phyloP scores from a whole-genome alignment of 2,113 vertebrate species.

The Trogon melanurus region DNA sequence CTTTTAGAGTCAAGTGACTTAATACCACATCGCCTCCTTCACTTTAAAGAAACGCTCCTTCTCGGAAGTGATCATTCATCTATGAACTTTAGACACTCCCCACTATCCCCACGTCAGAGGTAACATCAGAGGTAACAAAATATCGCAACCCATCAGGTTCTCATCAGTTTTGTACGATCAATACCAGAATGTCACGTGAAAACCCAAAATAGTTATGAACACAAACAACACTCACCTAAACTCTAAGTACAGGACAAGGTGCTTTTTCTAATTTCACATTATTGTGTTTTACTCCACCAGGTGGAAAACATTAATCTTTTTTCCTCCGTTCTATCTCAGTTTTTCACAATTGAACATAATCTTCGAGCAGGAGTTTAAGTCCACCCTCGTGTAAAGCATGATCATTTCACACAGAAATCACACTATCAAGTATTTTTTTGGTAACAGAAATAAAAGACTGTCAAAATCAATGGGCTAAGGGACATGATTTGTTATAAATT shows the following conservation, averaged over 20 bases:
- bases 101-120: conserved; percentile 1
- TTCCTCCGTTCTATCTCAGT: neutral
- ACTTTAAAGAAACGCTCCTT: conserved; percentile 59
- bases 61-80: conserved; percentile 55
- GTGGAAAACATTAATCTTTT: neutral
- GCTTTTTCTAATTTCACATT: conserved; percentile 54
- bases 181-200: conserved; percentile 31
- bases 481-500: conserved; percentile 72
- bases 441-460: conserved; percentile 64
- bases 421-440: neutral
- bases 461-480: conserved; percentile 68
- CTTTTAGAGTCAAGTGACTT: conserved; percentile 60
- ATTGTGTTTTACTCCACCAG: conserved; percentile 40
- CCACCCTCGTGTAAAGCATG: conserved; percentile 6
- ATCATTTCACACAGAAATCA: conserved; percentile 39
- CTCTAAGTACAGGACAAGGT: conserved; percentile 65
- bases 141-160: conserved; percentile 49
- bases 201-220: conserved; percentile 20
- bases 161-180: conserved; percentile 44
- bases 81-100: conserved; percentile 24
- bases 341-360: conserved; percentile 13
- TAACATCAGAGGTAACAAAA: conserved; percentile 17
- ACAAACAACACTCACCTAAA: conserved; percentile 58
- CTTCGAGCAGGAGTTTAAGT: conserved; percentile 42
- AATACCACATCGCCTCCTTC: conserved; percentile 37